These are phyloP conservation scores for Drosophila azteca DNA, from an alignment of 1,140 invertebrate species.

Conservation along the genomic window DNA sequence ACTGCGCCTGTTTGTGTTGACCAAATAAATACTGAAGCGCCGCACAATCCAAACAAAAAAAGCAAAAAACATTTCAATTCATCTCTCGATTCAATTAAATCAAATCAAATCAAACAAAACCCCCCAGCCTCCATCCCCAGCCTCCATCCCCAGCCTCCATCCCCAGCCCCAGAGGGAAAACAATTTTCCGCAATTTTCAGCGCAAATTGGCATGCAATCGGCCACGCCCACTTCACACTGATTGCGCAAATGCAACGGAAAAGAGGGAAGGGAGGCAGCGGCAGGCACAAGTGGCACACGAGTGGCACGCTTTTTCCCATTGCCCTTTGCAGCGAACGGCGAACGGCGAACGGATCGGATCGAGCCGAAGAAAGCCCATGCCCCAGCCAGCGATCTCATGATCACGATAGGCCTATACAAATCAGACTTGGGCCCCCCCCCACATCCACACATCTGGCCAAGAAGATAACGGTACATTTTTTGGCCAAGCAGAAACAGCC, in stretches of 20 bases:
- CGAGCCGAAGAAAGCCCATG: conserved; percentile 42
- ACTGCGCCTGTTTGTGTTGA: conserved; percentile 31
- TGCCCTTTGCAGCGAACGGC: neutral
- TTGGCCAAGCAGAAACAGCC: conserved; percentile 54
- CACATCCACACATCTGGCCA: conserved; percentile 12
- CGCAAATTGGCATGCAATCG: conserved; percentile 24
- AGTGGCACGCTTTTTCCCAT: neutral
- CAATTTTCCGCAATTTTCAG: conserved; percentile 31
- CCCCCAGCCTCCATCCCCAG: conserved; percentile 5
- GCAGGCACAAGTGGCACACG: conserved; percentile 3
- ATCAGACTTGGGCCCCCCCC: conserved; percentile 19
- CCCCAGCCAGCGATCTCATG: too few species aligned
- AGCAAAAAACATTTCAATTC: too few species aligned
- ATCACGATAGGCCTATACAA: conserved; percentile 52
- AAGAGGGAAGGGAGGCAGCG: conserved; percentile 3
- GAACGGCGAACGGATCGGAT: neutral
- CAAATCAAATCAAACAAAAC: conserved; percentile 34
- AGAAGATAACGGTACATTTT: conserved; percentile 67
- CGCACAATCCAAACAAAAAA: conserved; percentile 21
- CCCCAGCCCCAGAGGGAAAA: conserved; percentile 8
- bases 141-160: conserved; percentile 14
- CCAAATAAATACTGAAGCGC: conserved; percentile 46
- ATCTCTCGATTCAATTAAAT: conserved; percentile 24
- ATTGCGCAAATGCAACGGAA: too few species aligned
- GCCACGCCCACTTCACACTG: neutral